These are phyloP conservation scores for Tiphia femorata DNA, from an alignment of 2,888 invertebrate species.

Conservation along the genomic window DNA sequence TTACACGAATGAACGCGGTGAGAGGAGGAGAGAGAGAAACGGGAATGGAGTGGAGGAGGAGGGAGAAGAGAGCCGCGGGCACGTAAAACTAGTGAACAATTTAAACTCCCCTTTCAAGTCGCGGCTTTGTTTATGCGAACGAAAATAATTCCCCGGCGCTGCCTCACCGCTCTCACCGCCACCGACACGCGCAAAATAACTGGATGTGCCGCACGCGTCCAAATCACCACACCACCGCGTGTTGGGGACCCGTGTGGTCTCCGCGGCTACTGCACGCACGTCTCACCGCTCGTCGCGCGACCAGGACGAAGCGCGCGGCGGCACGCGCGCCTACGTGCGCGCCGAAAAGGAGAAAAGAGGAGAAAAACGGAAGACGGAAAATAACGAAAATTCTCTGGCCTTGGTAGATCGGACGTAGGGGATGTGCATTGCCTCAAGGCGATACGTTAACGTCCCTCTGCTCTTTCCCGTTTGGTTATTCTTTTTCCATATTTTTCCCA, in stretches of 20 bases:
- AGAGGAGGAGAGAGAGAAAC: conserved; percentile 6
- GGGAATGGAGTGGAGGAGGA: conserved; percentile 3
- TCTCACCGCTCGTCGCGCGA: not conserved
- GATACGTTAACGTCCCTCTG: too few species aligned
- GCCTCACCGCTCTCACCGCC: conserved; percentile 11
- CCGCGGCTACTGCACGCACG: not conserved
- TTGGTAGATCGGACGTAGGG: too few species aligned
- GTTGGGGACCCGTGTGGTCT: not conserved
- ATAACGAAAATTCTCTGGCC: too few species aligned
- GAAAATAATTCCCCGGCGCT: conserved; percentile 55
- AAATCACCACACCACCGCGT: conserved; percentile 8
- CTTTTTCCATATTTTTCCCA: too few species aligned
- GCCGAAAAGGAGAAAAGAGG: too few species aligned
- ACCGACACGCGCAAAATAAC: conserved; percentile 30
- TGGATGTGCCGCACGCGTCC: conserved; percentile 12
- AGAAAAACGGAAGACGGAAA: too few species aligned
- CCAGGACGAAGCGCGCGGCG: too few species aligned
- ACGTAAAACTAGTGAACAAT: conserved; percentile 63
- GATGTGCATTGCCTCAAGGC: too few species aligned
- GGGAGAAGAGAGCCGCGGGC: conserved; percentile 44
- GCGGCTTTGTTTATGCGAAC: conserved; percentile 63
- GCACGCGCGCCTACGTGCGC: too few species aligned
- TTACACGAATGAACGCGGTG: not conserved
- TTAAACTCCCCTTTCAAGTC: conserved; percentile 65
- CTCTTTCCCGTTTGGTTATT: too few species aligned